Evolutionary conservation across 2,797 vertebrate species (phyloP).

Genomic region (Chrysolophus pictus): DNA sequence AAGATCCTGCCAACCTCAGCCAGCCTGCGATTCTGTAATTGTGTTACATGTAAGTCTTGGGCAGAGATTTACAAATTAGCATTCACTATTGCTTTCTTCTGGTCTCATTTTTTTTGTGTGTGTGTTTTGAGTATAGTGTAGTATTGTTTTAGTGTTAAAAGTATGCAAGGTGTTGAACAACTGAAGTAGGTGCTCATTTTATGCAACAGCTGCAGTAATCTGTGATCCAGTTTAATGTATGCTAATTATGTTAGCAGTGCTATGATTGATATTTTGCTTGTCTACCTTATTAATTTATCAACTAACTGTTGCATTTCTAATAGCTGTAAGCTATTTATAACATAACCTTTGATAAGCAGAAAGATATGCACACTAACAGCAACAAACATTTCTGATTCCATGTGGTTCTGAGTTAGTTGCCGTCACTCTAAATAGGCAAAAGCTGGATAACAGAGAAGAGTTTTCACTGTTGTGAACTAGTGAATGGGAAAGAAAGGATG

Average conservation of each 20-base stretch:
- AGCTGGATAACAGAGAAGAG: neutral
- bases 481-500: neutral
- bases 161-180: neutral
- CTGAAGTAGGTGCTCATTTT: constrained; percentile 13
- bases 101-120: neutral
- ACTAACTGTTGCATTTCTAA: constrained; percentile 64
- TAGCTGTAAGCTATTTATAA: constrained; percentile 51
- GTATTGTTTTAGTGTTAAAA: neutral
- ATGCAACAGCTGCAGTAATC: constrained; percentile 17
- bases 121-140: neutral
- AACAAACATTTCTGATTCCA: neutral
- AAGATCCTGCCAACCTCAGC: neutral
- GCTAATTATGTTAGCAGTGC: constrained; percentile 32
- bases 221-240: constrained; percentile 54
- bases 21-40: neutral
- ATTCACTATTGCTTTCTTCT: neutral
- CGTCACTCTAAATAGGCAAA: neutral
- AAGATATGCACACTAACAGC: constrained; percentile 16
- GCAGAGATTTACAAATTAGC: neutral
- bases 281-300: constrained; percentile 60
- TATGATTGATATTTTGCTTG: constrained; percentile 61
- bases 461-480: neutral
- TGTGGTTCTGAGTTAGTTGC: neutral
- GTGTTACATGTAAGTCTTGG: neutral
- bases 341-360: constrained; percentile 9